Base-by-base conservation (phyloP, 2,797 vertebrate species). In the Cirrhinus molitorella region DNA sequence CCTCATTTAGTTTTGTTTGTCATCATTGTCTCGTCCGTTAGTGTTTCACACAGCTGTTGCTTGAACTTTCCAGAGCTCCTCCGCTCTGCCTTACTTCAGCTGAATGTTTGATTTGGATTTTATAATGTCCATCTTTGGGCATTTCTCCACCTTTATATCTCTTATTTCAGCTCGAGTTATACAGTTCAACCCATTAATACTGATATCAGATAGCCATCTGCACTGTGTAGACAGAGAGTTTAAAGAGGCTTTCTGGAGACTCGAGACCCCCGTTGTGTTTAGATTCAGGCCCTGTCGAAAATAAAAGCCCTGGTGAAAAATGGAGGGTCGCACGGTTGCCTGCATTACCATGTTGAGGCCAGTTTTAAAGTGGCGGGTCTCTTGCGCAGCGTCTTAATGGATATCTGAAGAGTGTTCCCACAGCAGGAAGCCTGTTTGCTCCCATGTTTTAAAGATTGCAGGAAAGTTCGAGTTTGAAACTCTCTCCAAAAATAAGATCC, bases 1-100 rank as follows among this genome's bases (percentile, higher is more conserved):
- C 31, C 47, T 74, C 16, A 1, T 79, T 67, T 79, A 23, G 37
- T 79, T 16, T 73, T 80, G 71, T 66, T 57, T 93, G 93, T 92
- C 90, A 72, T 55, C 57, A 37, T 34, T 55, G 67, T 80, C 79
- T 79, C 13, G 10, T 53, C 78, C 37, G 34, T 80, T 73, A 77
- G 67, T 63, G 73, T 77, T 81, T 23, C 4, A 12, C 74, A 68
- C 49, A 81, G 73, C 73, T 82, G 80, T 43, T 16, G 11, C 57
- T 80, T 85, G 79, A 85, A 81, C 83, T 75, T 80, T 81, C 63
- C n/a, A 51, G 57, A 43, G 71, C 67, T 63, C 49, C 67, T 63
- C 31, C 34, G 10, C 65, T 0, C 53, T 21, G 21, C 59, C 37
- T 70, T 16, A 43, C 57, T 37, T 45, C 16, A 6, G 51, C 66